Evolutionary conservation across 2,113 vertebrate genomes (phyloP).

Genomic region (Rynchops niger): DNA sequence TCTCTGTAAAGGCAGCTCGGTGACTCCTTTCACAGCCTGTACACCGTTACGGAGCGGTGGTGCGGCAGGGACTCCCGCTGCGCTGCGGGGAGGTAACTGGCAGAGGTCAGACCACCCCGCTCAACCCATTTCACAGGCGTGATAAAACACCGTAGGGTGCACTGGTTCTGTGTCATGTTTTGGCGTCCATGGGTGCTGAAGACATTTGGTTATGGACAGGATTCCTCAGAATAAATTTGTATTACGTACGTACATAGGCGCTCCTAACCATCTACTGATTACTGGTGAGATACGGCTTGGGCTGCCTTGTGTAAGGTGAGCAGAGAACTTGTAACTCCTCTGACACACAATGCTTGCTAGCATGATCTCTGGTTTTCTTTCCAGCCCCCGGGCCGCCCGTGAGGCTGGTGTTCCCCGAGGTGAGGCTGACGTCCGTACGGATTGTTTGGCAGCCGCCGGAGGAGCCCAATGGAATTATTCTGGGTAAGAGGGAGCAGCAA

Average conservation of each 20-base stretch:
- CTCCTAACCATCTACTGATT: background rate
- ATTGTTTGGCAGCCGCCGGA: conserved; percentile 92
- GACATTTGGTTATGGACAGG: background rate
- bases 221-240: background rate
- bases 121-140: background rate
- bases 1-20: background rate
- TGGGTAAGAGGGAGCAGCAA: conserved; percentile 78
- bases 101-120: background rate
- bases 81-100: background rate
- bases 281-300: background rate
- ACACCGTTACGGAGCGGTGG: background rate
- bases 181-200: background rate
- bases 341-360: background rate
- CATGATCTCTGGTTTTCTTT: background rate
- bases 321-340: background rate
- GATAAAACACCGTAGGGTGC: background rate
- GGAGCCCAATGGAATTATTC: conserved; percentile 89
- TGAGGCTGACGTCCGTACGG: conserved; percentile 84
- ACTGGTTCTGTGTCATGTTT: background rate
- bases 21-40: background rate
- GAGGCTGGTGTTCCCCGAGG: conserved; percentile 92
- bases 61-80: background rate
- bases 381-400: conserved; percentile 88
- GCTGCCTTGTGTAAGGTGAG: accelerated
- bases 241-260: accelerated